Percentiles rank a stretch among this genome's conserved stretches.
phyloP scores from a whole-genome alignment of 2,797 vertebrate genomes.

The Squalus acanthias region DNA sequence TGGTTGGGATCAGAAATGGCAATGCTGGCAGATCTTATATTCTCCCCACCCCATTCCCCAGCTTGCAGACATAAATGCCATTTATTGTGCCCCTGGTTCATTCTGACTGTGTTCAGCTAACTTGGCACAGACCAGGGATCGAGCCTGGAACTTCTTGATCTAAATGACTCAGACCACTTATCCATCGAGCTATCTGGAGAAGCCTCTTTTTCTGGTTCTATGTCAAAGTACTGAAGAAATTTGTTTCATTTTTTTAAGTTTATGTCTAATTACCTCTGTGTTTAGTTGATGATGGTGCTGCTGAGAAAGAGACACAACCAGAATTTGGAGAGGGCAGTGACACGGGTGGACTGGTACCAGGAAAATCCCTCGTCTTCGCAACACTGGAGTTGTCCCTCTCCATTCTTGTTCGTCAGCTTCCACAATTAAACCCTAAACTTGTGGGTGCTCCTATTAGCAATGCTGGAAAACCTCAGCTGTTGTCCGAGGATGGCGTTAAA shows the following conservation, averaged over 20 bases:
- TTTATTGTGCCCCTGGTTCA: not conserved
- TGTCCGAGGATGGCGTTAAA: conserved; percentile 66
- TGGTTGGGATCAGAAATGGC: too few relatives aligned
- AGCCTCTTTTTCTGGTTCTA: not conserved
- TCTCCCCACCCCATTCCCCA: not conserved
- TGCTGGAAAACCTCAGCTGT: conserved; percentile 56
- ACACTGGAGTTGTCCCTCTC: conserved; percentile 82
- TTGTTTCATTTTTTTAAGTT: not conserved
- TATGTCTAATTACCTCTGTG: not conserved
- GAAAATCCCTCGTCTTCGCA: conserved; percentile 82
- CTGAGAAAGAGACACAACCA: conserved; percentile 87
- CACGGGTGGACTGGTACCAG: conserved; percentile 82
- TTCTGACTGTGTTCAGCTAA: not conserved
- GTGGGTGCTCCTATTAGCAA: conserved; percentile 61
- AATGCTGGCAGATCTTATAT: not conserved
- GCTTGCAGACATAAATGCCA: not conserved
- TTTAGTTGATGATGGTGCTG: conserved; percentile 86
- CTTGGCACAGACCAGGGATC: not conserved
- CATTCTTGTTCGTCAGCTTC: conserved; percentile 81
- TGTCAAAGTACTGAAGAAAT: not conserved
- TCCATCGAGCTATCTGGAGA: not conserved
- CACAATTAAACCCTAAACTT: conserved; percentile 81
- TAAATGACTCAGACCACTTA: not conserved
- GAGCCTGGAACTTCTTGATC: not conserved
- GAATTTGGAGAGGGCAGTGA: conserved; percentile 90